Percentiles rank a stretch among this genome's conserved stretches.
phyloP scores from a whole-genome alignment of 2,797 vertebrate species.

The Anabacerthia variegaticeps region DNA sequence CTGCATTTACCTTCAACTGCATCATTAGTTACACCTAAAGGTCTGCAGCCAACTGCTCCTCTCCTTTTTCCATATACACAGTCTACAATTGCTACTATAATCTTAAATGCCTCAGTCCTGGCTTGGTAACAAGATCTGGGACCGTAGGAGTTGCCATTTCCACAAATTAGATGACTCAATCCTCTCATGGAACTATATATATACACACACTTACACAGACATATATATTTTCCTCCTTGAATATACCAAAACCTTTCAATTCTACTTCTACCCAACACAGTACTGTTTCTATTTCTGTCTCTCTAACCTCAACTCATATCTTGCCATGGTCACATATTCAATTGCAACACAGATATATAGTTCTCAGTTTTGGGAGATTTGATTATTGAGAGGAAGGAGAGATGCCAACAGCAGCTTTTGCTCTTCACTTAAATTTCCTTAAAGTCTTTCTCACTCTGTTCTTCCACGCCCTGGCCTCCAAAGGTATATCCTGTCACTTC shows the following conservation, averaged over 20 bases:
- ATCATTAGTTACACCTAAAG: not conserved
- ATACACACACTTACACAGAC: accelerated
- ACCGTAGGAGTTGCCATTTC: not conserved
- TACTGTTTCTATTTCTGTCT: not conserved
- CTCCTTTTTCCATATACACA: not conserved
- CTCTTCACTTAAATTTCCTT: not conserved
- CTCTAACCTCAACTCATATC: not conserved
- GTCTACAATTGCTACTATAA: not conserved
- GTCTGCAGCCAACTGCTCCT: not conserved
- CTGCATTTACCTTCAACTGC: not conserved
- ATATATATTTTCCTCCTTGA: not conserved
- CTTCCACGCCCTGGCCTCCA: not conserved
- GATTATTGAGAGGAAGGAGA: not conserved
- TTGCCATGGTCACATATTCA: not conserved
- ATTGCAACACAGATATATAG: not conserved
- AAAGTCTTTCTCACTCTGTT: not conserved
- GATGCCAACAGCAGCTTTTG: not conserved
- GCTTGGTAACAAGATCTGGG: not conserved
- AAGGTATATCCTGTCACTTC: not conserved
- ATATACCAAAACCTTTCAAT: not conserved
- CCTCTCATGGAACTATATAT: not conserved
- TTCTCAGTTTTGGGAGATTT: not conserved
- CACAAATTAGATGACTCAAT: not conserved
- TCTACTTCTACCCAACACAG: not conserved
- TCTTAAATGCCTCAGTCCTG: not conserved